These are phyloP conservation scores for Drosophila kuntzei DNA, from an alignment of 2,888 invertebrate genomes.

Conservation along the genomic window DNA sequence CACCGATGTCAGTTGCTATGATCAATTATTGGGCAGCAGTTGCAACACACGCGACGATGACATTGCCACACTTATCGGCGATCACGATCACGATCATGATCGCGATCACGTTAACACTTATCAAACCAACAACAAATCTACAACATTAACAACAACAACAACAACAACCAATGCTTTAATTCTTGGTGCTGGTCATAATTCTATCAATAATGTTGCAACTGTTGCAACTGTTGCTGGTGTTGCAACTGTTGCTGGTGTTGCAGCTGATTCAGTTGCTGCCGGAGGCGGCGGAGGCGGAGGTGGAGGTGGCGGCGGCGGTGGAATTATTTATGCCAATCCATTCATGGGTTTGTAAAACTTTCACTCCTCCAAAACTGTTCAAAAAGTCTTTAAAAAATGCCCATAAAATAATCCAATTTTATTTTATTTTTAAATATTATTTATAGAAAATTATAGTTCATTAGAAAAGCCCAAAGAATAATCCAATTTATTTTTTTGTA, in stretches of 20 bases:
- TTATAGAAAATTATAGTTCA: too few species aligned
- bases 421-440: too few species aligned
- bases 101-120: not conserved
- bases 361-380: constrained; percentile 6
- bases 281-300: constrained; percentile 21
- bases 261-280: not conserved
- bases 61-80: constrained; percentile 14
- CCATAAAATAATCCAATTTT: not conserved
- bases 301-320: constrained; percentile 73
- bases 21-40: constrained; percentile 83
- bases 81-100: not conserved
- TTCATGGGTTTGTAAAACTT: constrained; percentile 85
- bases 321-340: constrained; percentile 85
- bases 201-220: not conserved
- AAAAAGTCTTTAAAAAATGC: not conserved
- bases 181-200: not conserved
- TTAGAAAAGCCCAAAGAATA: too few species aligned
- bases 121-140: constrained; percentile 58
- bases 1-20: constrained; percentile 85
- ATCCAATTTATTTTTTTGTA: too few species aligned
- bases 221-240: not conserved
- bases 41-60: constrained; percentile 74
- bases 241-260: not conserved
- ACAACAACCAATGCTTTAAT: not conserved
- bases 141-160: not conserved